Evolutionary conservation across 2,797 vertebrate species (phyloP).

Genomic region (Aphelocoma californica): DNA sequence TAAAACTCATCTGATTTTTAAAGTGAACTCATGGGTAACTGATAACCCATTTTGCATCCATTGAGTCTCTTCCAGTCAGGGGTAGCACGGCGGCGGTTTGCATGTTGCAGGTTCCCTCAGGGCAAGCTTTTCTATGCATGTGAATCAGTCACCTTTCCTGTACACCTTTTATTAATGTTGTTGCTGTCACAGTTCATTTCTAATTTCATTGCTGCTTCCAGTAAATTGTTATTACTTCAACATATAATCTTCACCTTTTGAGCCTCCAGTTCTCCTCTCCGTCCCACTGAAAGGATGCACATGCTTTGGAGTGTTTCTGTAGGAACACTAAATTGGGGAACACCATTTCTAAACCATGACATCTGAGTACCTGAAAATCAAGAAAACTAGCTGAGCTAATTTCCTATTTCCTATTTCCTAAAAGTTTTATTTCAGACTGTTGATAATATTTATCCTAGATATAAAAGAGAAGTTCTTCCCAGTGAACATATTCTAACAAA

Average conservation of each 20-base stretch:
- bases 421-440: not conserved
- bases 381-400: not conserved
- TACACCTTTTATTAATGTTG: not conserved
- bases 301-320: not conserved
- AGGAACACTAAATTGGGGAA: not conserved
- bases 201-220: not conserved
- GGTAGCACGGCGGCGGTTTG: accelerated
- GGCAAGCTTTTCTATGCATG: accelerated
- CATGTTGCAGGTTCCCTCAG: not conserved
- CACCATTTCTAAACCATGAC: not conserved
- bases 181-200: not conserved
- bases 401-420: not conserved
- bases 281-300: not conserved
- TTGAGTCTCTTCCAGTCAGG: not conserved
- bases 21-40: not conserved
- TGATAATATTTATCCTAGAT: not conserved
- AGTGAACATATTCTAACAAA: not conserved
- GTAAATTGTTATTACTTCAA: not conserved
- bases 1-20: not conserved
- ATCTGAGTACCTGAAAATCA: not conserved
- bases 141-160: not conserved
- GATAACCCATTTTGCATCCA: not conserved
- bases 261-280: not conserved
- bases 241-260: not conserved
- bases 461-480: not conserved